These are phyloP conservation scores for Elachura formosa DNA, from an alignment of 2,113 vertebrate species.

Conservation along the genomic window DNA sequence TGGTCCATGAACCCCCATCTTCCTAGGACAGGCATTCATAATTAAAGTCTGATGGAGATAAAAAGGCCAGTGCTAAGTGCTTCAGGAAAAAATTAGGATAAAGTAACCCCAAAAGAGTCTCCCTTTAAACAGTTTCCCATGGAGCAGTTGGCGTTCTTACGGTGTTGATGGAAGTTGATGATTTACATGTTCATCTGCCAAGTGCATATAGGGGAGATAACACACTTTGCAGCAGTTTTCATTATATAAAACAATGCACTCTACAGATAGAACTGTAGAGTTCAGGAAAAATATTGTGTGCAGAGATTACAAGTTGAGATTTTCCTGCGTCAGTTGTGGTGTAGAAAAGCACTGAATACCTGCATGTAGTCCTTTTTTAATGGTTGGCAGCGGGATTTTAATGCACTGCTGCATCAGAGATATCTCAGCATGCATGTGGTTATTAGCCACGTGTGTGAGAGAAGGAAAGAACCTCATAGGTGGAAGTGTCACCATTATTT, in stretches of 20 bases:
- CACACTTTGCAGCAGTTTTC: conserved; percentile 22
- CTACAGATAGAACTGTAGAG: conserved; percentile 27
- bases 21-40: neutral
- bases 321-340: neutral
- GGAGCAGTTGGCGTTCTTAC: neutral
- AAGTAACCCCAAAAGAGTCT: neutral
- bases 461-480: neutral
- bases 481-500: neutral
- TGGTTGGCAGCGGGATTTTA: neutral
- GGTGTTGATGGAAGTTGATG: conserved; percentile 36
- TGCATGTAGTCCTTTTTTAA: neutral
- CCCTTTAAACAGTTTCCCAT: neutral
- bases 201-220: conserved; percentile 1
- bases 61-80: neutral
- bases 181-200: conserved; percentile 32
- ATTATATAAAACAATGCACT: neutral
- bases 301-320: neutral
- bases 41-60: neutral
- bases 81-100: neutral
- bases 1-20: neutral
- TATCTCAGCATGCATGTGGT: neutral
- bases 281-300: neutral
- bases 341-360: neutral
- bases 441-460: neutral
- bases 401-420: neutral